Evolutionary conservation across 2,888 invertebrate genomes (phyloP).

Genomic region (Pantelozetes paolii): DNA sequence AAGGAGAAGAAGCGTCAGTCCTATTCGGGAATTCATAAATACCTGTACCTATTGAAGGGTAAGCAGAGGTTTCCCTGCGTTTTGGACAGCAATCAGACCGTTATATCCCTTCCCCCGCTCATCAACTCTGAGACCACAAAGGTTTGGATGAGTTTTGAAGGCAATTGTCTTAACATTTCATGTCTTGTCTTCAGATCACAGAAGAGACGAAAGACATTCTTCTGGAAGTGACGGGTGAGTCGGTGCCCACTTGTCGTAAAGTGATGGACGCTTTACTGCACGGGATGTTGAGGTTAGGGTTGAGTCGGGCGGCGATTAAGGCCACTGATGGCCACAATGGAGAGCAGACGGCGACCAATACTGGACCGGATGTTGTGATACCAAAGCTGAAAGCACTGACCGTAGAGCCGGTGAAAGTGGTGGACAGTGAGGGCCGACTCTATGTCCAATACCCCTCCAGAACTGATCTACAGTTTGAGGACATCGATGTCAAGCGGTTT

Average conservation of each 20-base stretch:
- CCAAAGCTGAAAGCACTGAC: slow-evolving; percentile 51
- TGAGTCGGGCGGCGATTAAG: slow-evolving; percentile 52
- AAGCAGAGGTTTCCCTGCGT: slow-evolving; percentile 69
- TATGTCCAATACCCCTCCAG: slow-evolving; percentile 75
- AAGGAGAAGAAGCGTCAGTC: slow-evolving; percentile 78
- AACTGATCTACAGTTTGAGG: slow-evolving; percentile 63
- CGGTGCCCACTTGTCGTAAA: slow-evolving; percentile 62
- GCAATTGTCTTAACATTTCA: slow-evolving; percentile 14
- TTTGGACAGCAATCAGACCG: slow-evolving; percentile 60
- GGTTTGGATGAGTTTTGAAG: slow-evolving; percentile 54
- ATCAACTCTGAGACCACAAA: slow-evolving; percentile 77
- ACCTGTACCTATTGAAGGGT: slow-evolving; percentile 70
- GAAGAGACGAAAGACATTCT: slow-evolving; percentile 63
- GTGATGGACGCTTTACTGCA: slow-evolving; percentile 65
- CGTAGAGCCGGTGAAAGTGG: slow-evolving; percentile 67
- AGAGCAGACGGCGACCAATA: slow-evolving; percentile 11
- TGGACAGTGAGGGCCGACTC: slow-evolving; percentile 65
- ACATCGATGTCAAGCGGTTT: slow-evolving; percentile 43
- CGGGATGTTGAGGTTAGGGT: slow-evolving; percentile 61
- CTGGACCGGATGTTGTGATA: slow-evolving; percentile 34
- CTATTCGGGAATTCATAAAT: slow-evolving; percentile 75
- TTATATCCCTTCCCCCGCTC: slow-evolving; percentile 80
- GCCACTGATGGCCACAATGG: too few species aligned
- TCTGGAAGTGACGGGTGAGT: slow-evolving; percentile 70
- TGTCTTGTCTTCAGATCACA: slow-evolving; percentile 60